These are phyloP conservation scores for Drosophila ogumai DNA, from an alignment of 1,140 invertebrate genomes.

Conservation along the genomic window DNA sequence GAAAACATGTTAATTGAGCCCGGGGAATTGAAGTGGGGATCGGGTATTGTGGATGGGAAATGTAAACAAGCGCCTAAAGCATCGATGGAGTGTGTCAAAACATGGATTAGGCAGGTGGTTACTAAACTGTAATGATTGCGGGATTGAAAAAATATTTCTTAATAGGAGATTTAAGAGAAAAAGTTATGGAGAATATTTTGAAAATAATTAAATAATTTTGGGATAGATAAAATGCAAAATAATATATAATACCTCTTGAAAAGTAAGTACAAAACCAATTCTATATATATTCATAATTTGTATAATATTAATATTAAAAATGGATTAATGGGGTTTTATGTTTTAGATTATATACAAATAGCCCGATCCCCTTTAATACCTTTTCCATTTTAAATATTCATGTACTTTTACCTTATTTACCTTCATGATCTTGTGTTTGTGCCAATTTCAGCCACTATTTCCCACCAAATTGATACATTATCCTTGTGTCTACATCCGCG, in stretches of 20 bases:
- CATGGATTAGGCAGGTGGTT: constrained; percentile 37
- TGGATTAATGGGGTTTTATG: fast-evolving
- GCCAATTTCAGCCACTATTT: neutral
- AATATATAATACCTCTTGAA: neutral
- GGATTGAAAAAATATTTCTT: neutral
- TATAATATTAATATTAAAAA: neutral
- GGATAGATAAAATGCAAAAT: neutral
- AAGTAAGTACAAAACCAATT: neutral
- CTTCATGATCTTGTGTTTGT: too few species aligned
- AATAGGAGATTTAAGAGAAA: neutral
- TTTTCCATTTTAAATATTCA: neutral
- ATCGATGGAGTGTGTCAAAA: constrained; percentile 33
- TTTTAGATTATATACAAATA: neutral
- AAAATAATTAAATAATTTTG: neutral
- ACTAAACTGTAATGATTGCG: constrained; percentile 17
- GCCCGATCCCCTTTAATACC: too few species aligned
- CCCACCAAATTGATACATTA: constrained; percentile 30
- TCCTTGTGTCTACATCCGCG: neutral
- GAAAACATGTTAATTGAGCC: constrained; percentile 75
- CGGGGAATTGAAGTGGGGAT: constrained; percentile 24
- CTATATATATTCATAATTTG: fast-evolving
- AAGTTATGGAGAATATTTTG: neutral
- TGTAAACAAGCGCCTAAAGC: constrained; percentile 28
- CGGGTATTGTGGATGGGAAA: constrained; percentile 12
- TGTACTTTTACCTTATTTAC: too few species aligned